These are phyloP conservation scores for Zaprionus ghesquierei DNA, from an alignment of 1,140 invertebrate genomes.

Conservation along the genomic window DNA sequence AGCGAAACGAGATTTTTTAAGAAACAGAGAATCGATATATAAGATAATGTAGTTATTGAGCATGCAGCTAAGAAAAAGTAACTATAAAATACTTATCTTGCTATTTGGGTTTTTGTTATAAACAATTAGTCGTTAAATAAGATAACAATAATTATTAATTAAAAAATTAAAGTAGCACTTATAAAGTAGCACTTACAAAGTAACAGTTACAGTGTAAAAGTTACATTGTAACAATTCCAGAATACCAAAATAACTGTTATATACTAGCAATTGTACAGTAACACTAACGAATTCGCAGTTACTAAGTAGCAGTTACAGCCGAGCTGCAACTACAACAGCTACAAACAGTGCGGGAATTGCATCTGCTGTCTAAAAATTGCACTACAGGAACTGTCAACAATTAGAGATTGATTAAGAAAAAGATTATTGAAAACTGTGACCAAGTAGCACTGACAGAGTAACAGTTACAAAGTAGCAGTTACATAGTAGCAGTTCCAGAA, in stretches of 20 bases:
- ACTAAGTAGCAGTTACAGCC: not conserved
- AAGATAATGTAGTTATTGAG: not conserved
- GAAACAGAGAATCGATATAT: not conserved
- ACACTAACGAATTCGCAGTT: not conserved
- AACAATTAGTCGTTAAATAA: not conserved
- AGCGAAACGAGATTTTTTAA: no score
- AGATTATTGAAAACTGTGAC: no score
- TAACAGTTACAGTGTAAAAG: not conserved
- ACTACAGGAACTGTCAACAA: no score
- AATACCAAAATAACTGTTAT: no score
- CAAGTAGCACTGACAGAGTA: not conserved
- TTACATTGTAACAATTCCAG: not conserved
- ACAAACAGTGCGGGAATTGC: no score
- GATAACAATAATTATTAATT: not conserved
- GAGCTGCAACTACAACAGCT: no score
- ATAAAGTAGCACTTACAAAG: not conserved
- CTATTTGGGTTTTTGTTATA: not conserved
- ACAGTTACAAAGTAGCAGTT: not conserved
- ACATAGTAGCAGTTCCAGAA: not conserved
- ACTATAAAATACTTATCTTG: not conserved
- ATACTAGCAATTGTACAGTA: no score
- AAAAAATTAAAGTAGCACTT: not conserved
- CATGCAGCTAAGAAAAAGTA: not conserved
- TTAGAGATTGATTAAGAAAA: no score
- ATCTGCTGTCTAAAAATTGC: no score